Evolutionary conservation across 2,888 invertebrate species (phyloP), one percentile per base, ranked within the genome.

Genomic region (Oscheius sp.): DNA sequence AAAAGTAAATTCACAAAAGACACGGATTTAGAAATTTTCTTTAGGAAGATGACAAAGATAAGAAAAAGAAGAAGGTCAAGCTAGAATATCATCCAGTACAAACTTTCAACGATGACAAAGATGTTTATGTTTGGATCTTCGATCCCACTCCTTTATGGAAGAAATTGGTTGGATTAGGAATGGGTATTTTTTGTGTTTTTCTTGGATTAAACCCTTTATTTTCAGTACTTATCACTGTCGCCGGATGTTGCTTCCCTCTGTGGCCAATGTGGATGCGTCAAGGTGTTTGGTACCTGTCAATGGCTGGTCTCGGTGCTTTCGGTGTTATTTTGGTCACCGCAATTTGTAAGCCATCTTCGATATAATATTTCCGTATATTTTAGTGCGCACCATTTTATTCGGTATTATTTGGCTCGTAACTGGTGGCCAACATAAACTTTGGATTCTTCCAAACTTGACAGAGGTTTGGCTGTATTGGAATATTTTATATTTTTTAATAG

Each of bases 391-490:
- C 77, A 93, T 98, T 73, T 92, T 99, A 66, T 99, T 98, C 91
- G 94, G 94, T 83, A 88, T 93, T 9, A 92, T 99, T 23, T 99
- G 97, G 96, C 89, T 93, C 12, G 85, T 93, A 18, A 94, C 96
- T 0, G 91, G 94, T 75, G 94, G 97, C 5, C 92, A 93, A 85
- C 94, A 97, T 89, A 95, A 97, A 89, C 92, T 99, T 80, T 99
- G 99, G 98, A 92, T 99, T 79, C 92, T 99, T 86, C 99, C 99
- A n/a, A 99, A 99, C 91, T 91, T 99, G 55, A 96, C 96, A 0
- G 99, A 98, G 90, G 99, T 76, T 55, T 45, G 58, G 70, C 21
- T 21, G 25, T 23, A 43, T 45, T 49, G 25, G 12, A 3, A 16
- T 63, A 21, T 0, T 56, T 56, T 16, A 27, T n/a, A 23, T 43